Percentiles rank a stretch among this genome's conserved stretches.
Evolutionary conservation across 2,888 invertebrate species (phyloP).

Genomic region (Lycaena phlaeas): DNA sequence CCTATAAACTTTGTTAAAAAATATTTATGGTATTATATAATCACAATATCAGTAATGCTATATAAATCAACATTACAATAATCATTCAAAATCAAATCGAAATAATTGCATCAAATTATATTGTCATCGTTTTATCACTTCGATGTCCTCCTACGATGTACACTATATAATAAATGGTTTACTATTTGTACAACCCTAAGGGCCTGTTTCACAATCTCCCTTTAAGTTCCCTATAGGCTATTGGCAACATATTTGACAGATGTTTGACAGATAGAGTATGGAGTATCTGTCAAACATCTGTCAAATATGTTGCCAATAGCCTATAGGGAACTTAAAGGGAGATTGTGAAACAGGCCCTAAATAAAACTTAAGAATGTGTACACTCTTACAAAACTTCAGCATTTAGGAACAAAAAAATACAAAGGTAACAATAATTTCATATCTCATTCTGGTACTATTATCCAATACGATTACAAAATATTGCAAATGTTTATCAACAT

Average conservation of each 20-base stretch:
- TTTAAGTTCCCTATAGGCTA: too few relatives aligned
- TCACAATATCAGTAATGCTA: neutral
- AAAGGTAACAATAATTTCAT: slow-evolving; percentile 22
- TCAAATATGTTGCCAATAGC: too few relatives aligned
- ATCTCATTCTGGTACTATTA: neutral
- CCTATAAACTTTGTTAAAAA: neutral
- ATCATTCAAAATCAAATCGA: neutral
- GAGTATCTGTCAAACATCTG: too few relatives aligned
- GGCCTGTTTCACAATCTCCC: too few relatives aligned
- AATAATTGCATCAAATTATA: neutral
- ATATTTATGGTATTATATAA: neutral
- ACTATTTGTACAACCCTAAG: too few relatives aligned
- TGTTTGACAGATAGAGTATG: too few relatives aligned
- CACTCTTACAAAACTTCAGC: neutral
- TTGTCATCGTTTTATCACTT: slow-evolving; percentile 1
- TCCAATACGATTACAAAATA: slow-evolving; percentile 1
- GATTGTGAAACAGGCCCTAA: too few relatives aligned
- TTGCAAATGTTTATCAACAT: neutral
- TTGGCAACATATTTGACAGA: too few relatives aligned
- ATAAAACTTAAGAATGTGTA: too few relatives aligned
- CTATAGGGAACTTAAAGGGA: too few relatives aligned
- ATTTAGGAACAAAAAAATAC: neutral
- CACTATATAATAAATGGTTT: too few relatives aligned
- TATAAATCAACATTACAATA: neutral
- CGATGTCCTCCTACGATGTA: neutral